Evolutionary conservation across 2,797 vertebrate species (phyloP).

Genomic region (Gobio occitaniae): DNA sequence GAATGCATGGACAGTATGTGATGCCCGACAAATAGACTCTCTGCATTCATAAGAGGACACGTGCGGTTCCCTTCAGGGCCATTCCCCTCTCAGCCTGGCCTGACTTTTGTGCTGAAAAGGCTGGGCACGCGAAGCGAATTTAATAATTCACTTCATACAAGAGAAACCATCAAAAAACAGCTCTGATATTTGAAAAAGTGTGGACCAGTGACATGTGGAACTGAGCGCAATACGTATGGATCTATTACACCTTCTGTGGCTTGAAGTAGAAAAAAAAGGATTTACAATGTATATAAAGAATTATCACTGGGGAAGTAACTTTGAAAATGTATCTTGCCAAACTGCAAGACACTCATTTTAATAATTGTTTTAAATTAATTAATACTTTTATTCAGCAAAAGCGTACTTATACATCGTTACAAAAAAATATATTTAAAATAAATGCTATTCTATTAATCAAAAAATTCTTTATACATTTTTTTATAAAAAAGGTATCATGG

Average conservation of each 20-base stretch:
- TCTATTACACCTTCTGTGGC: neutral
- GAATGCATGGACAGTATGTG: neutral
- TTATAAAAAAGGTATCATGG: too few relatives aligned
- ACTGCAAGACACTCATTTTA: neutral
- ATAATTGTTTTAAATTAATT: too few relatives aligned
- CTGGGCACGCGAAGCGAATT: constrained; percentile 18
- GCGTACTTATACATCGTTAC: too few relatives aligned
- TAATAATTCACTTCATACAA: constrained; percentile 52
- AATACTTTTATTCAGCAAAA: too few relatives aligned
- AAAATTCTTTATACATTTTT: too few relatives aligned
- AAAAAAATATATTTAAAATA: too few relatives aligned
- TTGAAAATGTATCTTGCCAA: neutral
- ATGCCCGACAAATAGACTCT: constrained; percentile 24
- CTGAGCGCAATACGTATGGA: neutral
- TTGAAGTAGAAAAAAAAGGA: neutral
- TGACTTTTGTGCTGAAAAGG: constrained; percentile 28
- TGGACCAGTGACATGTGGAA: constrained; percentile 8
- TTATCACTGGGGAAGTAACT: neutral
- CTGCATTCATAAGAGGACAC: constrained; percentile 14
- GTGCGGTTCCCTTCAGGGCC: neutral
- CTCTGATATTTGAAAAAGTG: constrained; percentile 43
- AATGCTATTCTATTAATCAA: too few relatives aligned
- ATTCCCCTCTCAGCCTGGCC: constrained; percentile 8
- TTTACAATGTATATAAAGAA: neutral
- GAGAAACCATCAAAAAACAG: constrained; percentile 37